Conservation (phyloP, 2,113 vertebrate genomes). For the Albula glossodonta region DNA sequence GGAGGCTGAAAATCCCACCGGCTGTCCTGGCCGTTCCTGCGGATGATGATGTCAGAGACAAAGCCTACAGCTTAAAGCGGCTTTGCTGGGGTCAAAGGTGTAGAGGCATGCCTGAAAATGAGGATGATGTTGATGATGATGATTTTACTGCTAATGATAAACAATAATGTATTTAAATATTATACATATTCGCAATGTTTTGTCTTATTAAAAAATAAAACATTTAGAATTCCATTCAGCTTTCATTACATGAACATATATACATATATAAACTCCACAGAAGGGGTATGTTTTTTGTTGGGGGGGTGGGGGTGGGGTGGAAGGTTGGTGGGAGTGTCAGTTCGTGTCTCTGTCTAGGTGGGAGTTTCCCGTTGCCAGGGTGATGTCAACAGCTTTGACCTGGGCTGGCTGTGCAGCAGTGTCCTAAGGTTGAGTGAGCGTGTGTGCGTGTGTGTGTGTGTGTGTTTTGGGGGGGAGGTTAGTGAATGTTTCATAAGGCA, state of each 20-base stretch:
- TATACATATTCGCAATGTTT: neutral
- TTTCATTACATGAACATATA: neutral
- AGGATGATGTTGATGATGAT: constrained; percentile 42
- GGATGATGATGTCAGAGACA: constrained; percentile 59
- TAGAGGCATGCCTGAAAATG: neutral
- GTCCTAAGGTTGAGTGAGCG: constrained; percentile 41
- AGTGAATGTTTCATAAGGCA: constrained; percentile 51
- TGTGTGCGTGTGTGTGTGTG: constrained; percentile 44
- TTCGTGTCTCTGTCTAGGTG: neutral
- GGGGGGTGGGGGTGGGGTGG: no score
- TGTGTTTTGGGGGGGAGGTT: neutral
- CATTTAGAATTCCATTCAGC: neutral
- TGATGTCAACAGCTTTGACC: neutral
- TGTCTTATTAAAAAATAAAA: no score
- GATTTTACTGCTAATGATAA: constrained; percentile 35
- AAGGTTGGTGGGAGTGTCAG: neutral
- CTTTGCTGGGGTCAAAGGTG: constrained; percentile 48
- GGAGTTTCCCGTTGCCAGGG: neutral
- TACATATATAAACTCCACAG: no score
- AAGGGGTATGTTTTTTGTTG: no score
- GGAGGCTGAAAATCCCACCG: constrained; percentile 34
- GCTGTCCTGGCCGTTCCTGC: constrained; percentile 47
- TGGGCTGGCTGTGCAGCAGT: constrained; percentile 31
- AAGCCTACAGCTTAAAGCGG: constrained; percentile 54
- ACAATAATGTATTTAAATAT: neutral